Evolutionary conservation across 2,888 invertebrate genomes (phyloP), one percentile per base, ranked within the genome.

Genomic region (Scaptomyza caliginosa): DNA sequence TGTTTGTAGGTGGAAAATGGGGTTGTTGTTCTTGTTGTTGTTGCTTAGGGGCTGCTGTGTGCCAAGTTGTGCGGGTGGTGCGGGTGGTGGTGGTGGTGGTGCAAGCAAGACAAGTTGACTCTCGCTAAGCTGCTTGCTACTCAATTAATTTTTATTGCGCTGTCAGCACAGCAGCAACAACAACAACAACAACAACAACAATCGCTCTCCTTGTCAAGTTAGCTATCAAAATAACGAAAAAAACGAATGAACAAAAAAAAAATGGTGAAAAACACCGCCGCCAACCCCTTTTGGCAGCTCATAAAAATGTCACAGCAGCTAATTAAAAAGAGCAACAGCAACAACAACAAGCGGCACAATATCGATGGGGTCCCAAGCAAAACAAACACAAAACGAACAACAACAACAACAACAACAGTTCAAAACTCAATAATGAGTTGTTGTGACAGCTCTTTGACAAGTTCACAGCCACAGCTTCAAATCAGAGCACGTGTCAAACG

Each of bases 131-230:
- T 73, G 64, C 68, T 70, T 32, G 66, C 67, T 67, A 74, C 77
- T 76, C 85, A 87, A 79, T 87, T 89, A 83, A 83, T 81, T 89
- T 88, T 88, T 89, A 89, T 87, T 87, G 87, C 88, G 67, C 79
- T 88, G 87, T 83, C 86, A 89, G 76, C 75, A 73, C 57, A 70
- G 66, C 66, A 67, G 51, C 63, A 57, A 42, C 26, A 10, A 39
- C 40, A 13, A 13, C 38, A 40, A 7, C 28, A 52, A 26, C 46
- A 49, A 10, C 17, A 40, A 21, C 17, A 52, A 39, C 51, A 39
- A 55, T 21, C 13, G 50, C 50, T 19, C 24, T 50, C 13, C 36
- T 28, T 60, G 26, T 30, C 51, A 19, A 43, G 50, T 40, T 54
- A 40, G 39, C 71, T 43, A 75, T 75, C 50, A 65, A 56, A n/a